Evolutionary conservation across 37 sponge, comb jelly and placozoan species (phyloP).

Genomic region (Diacarnus erythraeanus): DNA sequence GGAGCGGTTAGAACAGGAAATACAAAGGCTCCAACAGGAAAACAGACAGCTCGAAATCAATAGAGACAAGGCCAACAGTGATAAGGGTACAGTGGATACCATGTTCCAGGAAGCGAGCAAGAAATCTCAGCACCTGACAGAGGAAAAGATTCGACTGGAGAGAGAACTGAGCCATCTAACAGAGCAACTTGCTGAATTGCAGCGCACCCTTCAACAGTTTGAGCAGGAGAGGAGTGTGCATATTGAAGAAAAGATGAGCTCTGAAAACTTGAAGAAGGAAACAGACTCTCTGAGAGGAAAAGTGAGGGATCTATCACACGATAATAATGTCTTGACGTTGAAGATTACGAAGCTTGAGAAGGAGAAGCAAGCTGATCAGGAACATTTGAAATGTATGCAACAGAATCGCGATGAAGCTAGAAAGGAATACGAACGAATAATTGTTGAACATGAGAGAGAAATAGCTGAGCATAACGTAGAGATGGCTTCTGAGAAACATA

Average conservation of each 20-base stretch:
- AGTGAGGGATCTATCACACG: neutral
- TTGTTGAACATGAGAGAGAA: neutral
- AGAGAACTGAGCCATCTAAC: neutral
- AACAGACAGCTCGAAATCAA: neutral
- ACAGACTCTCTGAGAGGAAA: neutral
- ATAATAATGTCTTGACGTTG: neutral
- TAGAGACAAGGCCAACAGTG: neutral
- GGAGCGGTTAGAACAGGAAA: neutral
- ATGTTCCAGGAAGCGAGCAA: neutral
- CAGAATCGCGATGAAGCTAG: neutral
- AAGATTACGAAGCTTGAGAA: conserved; percentile 2
- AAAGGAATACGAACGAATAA: neutral
- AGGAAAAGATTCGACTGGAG: conserved; percentile 16
- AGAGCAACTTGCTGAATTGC: neutral
- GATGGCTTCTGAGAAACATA: neutral
- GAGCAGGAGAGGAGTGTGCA: neutral
- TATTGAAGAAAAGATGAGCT: neutral
- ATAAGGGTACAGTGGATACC: neutral
- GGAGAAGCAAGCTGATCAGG: neutral
- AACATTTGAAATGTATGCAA: neutral
- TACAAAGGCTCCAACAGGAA: neutral
- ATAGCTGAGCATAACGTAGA: neutral
- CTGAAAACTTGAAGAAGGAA: neutral
- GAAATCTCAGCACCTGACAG: neutral
- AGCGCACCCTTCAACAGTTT: neutral